These are phyloP conservation scores for Iguana delicatissima DNA, from an alignment of 2,797 vertebrate genomes.

Conservation along the genomic window DNA sequence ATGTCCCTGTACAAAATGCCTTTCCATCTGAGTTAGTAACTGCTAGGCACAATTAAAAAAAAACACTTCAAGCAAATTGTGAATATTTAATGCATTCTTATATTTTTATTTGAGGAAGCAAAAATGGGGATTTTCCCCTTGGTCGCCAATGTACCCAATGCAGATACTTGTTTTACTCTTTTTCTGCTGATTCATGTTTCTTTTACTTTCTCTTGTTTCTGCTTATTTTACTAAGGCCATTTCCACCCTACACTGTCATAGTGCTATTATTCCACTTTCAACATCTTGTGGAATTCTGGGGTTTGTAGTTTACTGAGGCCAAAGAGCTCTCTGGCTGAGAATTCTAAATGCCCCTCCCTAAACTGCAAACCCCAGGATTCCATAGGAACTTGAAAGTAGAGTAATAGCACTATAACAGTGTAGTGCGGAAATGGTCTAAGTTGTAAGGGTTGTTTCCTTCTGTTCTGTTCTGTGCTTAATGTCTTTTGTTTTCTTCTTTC, in stretches of 20 bases:
- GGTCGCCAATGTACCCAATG: no score
- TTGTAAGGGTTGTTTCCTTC: not conserved
- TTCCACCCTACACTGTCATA: no score
- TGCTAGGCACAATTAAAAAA: not conserved
- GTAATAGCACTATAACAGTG: no score
- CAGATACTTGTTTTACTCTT: no score
- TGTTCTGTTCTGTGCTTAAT: conserved; percentile 1
- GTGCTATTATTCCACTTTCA: no score
- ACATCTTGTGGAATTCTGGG: no score
- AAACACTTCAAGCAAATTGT: not conserved
- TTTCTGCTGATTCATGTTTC: not conserved
- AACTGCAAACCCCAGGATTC: no score
- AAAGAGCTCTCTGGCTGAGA: no score
- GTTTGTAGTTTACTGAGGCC: no score
- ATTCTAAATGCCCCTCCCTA: no score
- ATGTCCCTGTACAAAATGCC: not conserved
- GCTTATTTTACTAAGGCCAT: not conserved
- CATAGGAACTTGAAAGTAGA: no score
- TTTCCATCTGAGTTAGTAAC: not conserved
- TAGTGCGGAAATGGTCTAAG: not conserved
- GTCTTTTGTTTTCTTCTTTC: not conserved
- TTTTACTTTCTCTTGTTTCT: not conserved
- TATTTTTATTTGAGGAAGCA: not conserved
- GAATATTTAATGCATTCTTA: not conserved
- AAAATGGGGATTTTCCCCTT: not conserved